Percentiles rank a stretch among this genome's conserved stretches.
Conservation (phyloP, 2,888 invertebrate species). For the Ceramica pisi region DNA sequence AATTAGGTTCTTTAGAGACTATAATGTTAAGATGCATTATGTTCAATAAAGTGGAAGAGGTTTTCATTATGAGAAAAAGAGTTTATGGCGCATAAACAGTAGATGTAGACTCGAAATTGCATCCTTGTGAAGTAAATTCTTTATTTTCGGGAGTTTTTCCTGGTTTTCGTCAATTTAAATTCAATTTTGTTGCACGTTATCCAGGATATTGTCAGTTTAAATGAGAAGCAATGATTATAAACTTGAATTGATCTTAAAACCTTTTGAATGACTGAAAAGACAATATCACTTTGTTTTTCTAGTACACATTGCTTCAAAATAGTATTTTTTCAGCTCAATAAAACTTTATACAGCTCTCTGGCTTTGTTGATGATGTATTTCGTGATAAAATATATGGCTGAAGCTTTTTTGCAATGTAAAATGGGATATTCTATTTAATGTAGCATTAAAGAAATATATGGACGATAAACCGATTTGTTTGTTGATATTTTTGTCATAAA, state of each 20-base stretch:
- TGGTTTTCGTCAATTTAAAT: slow-evolving; percentile 15
- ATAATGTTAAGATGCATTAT: slow-evolving; percentile 14
- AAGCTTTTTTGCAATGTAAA: slow-evolving; percentile 46
- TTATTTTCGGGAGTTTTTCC: slow-evolving; percentile 8
- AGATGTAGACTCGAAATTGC: neutral
- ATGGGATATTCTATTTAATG: slow-evolving; percentile 55
- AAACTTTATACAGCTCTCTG: slow-evolving; percentile 44
- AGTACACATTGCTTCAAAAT: slow-evolving; percentile 11
- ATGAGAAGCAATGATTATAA: slow-evolving; percentile 21
- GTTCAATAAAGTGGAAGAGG: neutral
- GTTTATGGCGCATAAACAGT: neutral
- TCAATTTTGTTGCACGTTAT: slow-evolving; percentile 4
- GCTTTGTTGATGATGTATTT: slow-evolving; percentile 39
- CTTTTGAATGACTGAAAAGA: slow-evolving; percentile 20
- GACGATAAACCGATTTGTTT: slow-evolving; percentile 53
- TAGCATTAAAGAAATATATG: slow-evolving; percentile 43
- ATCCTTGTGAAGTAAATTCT: neutral
- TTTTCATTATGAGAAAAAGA: slow-evolving; percentile 5
- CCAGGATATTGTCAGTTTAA: neutral
- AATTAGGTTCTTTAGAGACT: slow-evolving; percentile 50
- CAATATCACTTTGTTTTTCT: slow-evolving; percentile 31
- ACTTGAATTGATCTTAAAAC: slow-evolving; percentile 24
- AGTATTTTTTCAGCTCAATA: slow-evolving; percentile 35
- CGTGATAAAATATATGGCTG: slow-evolving; percentile 44
- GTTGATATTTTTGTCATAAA: slow-evolving; percentile 19